Base-by-base conservation (phyloP, 2,888 invertebrate species). In the Ecdyonurus torrentis region DNA sequence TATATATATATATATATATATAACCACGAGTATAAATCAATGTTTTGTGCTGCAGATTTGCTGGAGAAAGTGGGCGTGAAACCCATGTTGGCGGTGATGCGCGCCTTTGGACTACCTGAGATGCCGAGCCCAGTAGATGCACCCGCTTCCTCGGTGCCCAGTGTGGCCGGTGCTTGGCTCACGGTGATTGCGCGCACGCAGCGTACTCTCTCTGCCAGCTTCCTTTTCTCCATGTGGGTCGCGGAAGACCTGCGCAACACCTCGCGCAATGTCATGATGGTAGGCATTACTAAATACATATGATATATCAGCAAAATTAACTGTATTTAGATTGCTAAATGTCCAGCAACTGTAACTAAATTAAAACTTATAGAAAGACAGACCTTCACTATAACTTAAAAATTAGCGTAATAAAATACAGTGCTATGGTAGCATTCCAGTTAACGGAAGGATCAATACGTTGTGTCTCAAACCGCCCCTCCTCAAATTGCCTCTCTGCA, bases 161-260 rank as follows among this genome's bases (percentile, higher is more conserved):
- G 63, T 3, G 22, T 63, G 19, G 64, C 37, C 15, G 63, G 61
- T 15, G 25, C 60, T 20, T 66, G 66, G 61, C 60, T 68, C 53
- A 22, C 60, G n/a, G 63, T 66, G 5, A 53, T 67, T 50, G 67
- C 67, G 7, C 61, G 61, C 53, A 53, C 66, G 2, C 67, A 66
- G 52, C 64, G 65, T 18, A 62, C 60, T 58, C 64, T 66, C 23
- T 67, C 65, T 1, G 64, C 65, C 55, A 65, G 65, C 59, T 60
- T 75, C 60, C 69, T 77, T 37, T 72, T 77, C 63, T 68, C 67
- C n/a, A 70, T 72, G 50, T 67, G 71, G 25, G 70, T 73, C 25
- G 69, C 67, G 23, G 70, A 71, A n/a, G 70, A 73, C 64, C 67
- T 70, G 15, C 66, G 67, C 5, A 70, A 75, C 65, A 66, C 72